A percentile compares a stretch with the other conserved stretches of the same genome.
phyloP scores from a whole-genome alignment of 2,888 invertebrate genomes.

The Bellardia pandia region DNA sequence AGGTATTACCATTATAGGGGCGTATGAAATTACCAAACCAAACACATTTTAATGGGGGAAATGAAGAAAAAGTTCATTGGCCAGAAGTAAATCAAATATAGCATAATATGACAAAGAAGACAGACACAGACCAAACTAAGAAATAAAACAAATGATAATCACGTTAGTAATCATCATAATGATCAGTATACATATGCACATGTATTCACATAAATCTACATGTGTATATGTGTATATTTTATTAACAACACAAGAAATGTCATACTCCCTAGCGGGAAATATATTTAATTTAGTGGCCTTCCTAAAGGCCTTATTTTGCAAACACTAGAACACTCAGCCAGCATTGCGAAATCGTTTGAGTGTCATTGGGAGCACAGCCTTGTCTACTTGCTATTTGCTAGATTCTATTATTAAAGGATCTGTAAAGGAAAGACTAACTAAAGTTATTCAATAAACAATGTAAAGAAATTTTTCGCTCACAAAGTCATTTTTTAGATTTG shows the following conservation, averaged over 20 bases:
- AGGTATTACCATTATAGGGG: conserved; percentile 32
- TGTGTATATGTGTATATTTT: conserved; percentile 13
- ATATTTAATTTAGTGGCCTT: too few relatives aligned
- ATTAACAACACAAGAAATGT: conserved; percentile 8
- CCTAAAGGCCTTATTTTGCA: too few relatives aligned
- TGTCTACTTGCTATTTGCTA: too few relatives aligned
- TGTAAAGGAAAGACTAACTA: too few relatives aligned
- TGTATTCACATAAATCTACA: background rate
- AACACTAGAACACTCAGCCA: too few relatives aligned
- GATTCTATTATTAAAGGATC: too few relatives aligned
- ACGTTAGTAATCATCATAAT: conserved; percentile 29
- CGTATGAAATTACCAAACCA: conserved; percentile 7
- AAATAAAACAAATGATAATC: conserved; percentile 37
- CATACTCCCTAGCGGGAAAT: background rate
- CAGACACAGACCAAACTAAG: conserved; percentile 24
- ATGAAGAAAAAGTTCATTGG: conserved; percentile 44
- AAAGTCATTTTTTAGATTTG: too few relatives aligned
- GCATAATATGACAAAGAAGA: conserved; percentile 38
- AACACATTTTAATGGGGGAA: conserved; percentile 17
- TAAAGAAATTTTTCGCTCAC: too few relatives aligned
- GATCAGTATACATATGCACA: conserved; percentile 9
- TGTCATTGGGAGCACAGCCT: too few relatives aligned
- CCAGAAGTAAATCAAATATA: conserved; percentile 44
- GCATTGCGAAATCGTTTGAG: too few relatives aligned
- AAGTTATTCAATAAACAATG: too few relatives aligned